Conservation (phyloP, 2,888 invertebrate genomes). For the Ochropacha duplaris region DNA sequence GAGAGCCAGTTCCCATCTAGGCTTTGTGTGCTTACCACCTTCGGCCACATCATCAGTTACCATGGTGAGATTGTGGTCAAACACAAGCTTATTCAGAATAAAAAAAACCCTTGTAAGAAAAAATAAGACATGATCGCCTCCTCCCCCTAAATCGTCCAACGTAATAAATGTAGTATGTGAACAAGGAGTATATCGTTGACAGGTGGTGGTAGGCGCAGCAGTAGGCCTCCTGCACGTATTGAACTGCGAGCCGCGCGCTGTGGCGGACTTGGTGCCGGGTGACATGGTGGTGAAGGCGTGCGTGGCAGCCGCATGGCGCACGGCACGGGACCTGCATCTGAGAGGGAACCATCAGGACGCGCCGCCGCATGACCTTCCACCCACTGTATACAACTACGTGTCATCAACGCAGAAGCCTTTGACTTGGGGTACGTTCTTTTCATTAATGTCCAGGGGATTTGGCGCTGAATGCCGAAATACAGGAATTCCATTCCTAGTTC, state of each 20-base stretch:
- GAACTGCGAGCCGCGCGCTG: slow-evolving; percentile 83
- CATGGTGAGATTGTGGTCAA: too few relatives aligned
- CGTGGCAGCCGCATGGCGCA: slow-evolving; percentile 86
- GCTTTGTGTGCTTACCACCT: too few relatives aligned
- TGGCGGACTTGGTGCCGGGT: slow-evolving; percentile 90
- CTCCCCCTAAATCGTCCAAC: too few relatives aligned
- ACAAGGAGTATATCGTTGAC: slow-evolving; percentile 27
- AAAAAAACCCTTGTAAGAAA: too few relatives aligned
- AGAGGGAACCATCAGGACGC: slow-evolving; percentile 64
- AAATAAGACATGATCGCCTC: too few relatives aligned
- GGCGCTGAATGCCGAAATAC: too few relatives aligned
- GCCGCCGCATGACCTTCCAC: slow-evolving; percentile 56
- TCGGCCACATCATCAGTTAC: too few relatives aligned
- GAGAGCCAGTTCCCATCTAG: too few relatives aligned
- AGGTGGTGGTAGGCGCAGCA: slow-evolving; percentile 84
- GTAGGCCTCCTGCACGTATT: slow-evolving; percentile 88
- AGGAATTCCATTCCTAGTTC: too few relatives aligned
- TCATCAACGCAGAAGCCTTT: slow-evolving; percentile 90
- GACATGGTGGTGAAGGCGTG: slow-evolving; percentile 90
- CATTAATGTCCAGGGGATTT: too few relatives aligned
- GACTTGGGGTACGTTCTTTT: slow-evolving; percentile 85
- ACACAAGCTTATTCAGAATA: too few relatives aligned
- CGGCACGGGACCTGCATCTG: slow-evolving; percentile 62
- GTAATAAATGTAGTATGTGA: too few relatives aligned
- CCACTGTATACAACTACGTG: slow-evolving; percentile 91